Base-by-base conservation (phyloP, 2,797 vertebrate genomes). In the Simalia tracyae region DNA sequence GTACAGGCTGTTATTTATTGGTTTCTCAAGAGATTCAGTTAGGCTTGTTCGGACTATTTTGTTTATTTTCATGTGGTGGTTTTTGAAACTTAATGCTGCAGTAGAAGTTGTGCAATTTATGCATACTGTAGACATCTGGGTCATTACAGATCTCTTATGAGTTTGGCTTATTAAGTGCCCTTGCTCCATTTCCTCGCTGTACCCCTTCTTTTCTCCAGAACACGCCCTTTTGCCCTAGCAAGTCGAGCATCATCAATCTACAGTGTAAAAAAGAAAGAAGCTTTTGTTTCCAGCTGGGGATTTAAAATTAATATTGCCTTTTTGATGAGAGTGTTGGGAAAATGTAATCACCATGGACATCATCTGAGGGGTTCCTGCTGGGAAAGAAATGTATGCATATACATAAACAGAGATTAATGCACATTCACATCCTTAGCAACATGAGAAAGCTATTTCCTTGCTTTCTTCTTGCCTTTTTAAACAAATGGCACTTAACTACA, bases 161-260 rank as follows among this genome's bases (percentile, higher is more conserved):
- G 66, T 94, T 93, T 93, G 46, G 66, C 94, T 95, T 97, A 31
- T 96, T 95, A 95, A 92, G 90, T 31, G 94, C 96, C 95, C 96
- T 95, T 92, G 96, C 97, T 96, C 90, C 91, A 24, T 91, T 95
- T 95, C 91, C 94, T 94, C 86, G 68, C 56, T 91, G 5, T 46
- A 50, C 76, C n/a, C 50, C 90, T 96, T 94, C 93, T 91, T 93
- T 24, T 96, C 89, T 94, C 87, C 88, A 93, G 93, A 93, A 96
- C 93, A 93, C 95, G 94, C 92, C 93, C 91, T 95, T 96, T 94
- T 96, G 92, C 94, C 64, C 92, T 95, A 92, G 93, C 93, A 86
- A 92, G 93, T 97, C 92, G 95, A 92, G 94, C 91, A 68, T 96
- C 97, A 96, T 97, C 95, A 97, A 94, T 97, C 96, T 97, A 89